phyloP scores from a whole-genome alignment of 2,113 vertebrate species.

The Poeciliopsis prolifica region DNA sequence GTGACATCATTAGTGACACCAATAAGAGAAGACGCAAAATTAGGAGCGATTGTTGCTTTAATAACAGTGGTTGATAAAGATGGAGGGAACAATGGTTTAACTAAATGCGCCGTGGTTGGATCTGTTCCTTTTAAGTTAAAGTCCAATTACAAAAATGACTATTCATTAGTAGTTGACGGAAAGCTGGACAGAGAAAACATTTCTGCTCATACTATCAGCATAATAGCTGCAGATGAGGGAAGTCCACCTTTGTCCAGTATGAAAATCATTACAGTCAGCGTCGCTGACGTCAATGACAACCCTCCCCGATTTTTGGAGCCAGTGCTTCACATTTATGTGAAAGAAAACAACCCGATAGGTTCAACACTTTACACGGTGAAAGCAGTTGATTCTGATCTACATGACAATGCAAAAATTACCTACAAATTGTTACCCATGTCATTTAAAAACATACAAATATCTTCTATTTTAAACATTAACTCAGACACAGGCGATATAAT shows the following conservation, averaged over 20 bases:
- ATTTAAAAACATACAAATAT: constrained; percentile 60
- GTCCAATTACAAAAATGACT: constrained; percentile 85
- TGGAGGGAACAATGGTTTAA: constrained; percentile 51
- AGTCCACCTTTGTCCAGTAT: constrained; percentile 75
- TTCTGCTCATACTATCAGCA: constrained; percentile 80
- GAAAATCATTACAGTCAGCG: constrained; percentile 67
- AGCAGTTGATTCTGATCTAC: constrained; percentile 80
- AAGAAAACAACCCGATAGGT: constrained; percentile 83
- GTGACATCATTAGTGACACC: constrained; percentile 73
- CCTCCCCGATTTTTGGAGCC: constrained; percentile 77
- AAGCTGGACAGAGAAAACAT: constrained; percentile 83
- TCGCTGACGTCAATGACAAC: constrained; percentile 90
- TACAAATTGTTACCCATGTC: constrained; percentile 76
- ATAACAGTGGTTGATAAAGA: constrained; percentile 80
- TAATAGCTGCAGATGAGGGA: constrained; percentile 82
- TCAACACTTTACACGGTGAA: constrained; percentile 74
- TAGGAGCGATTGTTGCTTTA: background rate
- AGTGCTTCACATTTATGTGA: constrained; percentile 75
- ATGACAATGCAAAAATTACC: constrained; percentile 77
- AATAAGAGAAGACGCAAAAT: background rate
- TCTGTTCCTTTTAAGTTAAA: constrained; percentile 54
- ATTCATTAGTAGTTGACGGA: constrained; percentile 82
- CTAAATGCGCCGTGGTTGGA: constrained; percentile 23
- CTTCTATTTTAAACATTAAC: constrained; percentile 80
- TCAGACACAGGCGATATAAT: constrained; percentile 18